Percentiles rank a stretch among this genome's conserved stretches.
Evolutionary conservation across 2,113 vertebrate genomes (phyloP).

Genomic region (Dicrurus megarhynchus): DNA sequence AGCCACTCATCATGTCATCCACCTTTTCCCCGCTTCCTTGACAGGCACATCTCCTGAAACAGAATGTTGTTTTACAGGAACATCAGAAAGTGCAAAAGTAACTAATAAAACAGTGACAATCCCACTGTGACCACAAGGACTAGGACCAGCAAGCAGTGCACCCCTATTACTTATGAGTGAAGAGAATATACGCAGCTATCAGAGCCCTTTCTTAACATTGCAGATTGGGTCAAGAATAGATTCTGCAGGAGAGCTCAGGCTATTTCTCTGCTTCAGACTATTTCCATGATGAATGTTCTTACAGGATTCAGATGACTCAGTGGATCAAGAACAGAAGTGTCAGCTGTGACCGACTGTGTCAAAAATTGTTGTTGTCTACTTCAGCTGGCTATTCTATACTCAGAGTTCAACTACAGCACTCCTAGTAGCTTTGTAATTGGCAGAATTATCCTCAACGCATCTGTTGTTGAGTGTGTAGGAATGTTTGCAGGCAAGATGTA

Average conservation of each 20-base stretch:
- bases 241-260: conserved; percentile 25
- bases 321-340: conserved; percentile 56
- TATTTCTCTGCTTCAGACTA: conserved; percentile 39
- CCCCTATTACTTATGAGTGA: conserved; percentile 46
- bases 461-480: neutral
- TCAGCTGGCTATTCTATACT: neutral
- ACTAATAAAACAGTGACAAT: conserved; percentile 56
- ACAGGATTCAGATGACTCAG: conserved; percentile 19
- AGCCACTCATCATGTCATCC: conserved; percentile 25
- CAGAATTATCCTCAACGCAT: neutral
- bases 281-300: conserved; percentile 58
- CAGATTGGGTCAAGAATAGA: conserved; percentile 43
- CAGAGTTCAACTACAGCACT: neutral
- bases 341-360: conserved; percentile 1
- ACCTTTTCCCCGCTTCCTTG: conserved; percentile 16
- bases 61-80: conserved; percentile 45
- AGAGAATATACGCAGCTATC: conserved; percentile 26
- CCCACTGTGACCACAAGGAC: conserved; percentile 9
- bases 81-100: conserved; percentile 51
- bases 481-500: neutral
- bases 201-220: conserved; percentile 32
- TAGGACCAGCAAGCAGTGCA: neutral
- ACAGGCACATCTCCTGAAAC: conserved; percentile 28
- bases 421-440: neutral
- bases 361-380: conserved; percentile 26